Evolutionary conservation across 2,113 vertebrate species (phyloP).

Genomic region (Tachuris rubrigastra): DNA sequence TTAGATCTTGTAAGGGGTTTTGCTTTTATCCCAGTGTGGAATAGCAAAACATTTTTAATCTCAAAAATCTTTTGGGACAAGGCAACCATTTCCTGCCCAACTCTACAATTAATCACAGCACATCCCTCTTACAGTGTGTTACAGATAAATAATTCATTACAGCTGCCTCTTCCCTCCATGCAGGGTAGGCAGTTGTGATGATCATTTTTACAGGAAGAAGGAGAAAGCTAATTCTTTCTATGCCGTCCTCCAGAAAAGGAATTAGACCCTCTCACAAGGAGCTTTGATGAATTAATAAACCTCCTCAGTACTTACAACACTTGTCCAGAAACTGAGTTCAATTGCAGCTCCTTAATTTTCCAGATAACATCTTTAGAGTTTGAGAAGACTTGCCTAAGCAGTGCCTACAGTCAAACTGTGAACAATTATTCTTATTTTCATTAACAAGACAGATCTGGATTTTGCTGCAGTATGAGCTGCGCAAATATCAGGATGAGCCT

Average conservation of each 20-base stretch:
- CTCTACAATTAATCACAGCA: conserved; percentile 31
- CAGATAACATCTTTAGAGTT: conserved; percentile 53
- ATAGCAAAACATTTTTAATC: not conserved
- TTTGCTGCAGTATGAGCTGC: not conserved
- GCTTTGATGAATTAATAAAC: conserved; percentile 27
- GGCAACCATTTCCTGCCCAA: conserved; percentile 1
- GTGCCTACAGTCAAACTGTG: conserved; percentile 25
- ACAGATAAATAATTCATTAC: conserved; percentile 40
- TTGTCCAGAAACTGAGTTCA: conserved; percentile 36
- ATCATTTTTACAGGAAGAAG: conserved; percentile 8
- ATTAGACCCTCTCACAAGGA: not conserved
- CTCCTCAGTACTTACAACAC: conserved; percentile 13
- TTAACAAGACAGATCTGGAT: conserved; percentile 10
- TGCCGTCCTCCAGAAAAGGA: not conserved
- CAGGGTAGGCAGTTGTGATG: not conserved
- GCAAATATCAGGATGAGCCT: not conserved
- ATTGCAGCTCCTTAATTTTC: conserved; percentile 16
- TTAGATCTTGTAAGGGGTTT: not conserved
- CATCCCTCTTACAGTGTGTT: not conserved
- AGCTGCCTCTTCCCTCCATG: not conserved
- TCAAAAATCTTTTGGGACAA: conserved; percentile 33
- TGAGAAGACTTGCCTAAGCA: conserved; percentile 46
- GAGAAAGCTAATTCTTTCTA: conserved; percentile 4
- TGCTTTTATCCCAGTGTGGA: not conserved
- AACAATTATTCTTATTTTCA: conserved; percentile 28